A percentile compares a stretch with the other conserved stretches of the same genome.
Conservation (phyloP, 2,113 vertebrate genomes). For the Saguinus midas region DNA sequence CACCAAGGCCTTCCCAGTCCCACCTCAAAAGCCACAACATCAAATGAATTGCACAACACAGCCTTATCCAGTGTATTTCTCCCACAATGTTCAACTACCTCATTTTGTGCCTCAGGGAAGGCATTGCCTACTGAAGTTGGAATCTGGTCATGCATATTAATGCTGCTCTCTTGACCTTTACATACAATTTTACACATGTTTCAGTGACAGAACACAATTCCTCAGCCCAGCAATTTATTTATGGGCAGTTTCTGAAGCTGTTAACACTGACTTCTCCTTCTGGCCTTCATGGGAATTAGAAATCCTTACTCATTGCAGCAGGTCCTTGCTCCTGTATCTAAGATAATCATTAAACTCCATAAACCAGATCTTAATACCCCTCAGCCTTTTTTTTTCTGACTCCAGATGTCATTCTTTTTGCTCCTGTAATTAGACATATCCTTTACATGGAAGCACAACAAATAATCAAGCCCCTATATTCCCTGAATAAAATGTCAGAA, state of each 20-base stretch:
- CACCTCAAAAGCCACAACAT: background rate
- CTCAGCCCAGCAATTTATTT: conserved; percentile 44
- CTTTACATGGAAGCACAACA: background rate
- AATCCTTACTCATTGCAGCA: background rate
- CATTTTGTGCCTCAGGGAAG: conserved; percentile 35
- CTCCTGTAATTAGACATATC: background rate
- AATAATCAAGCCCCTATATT: background rate
- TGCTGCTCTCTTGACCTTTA: conserved; percentile 61
- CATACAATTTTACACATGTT: conserved; percentile 63
- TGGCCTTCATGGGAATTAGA: conserved; percentile 17
- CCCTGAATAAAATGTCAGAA: background rate
- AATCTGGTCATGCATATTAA: conserved; percentile 64
- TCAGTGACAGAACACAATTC: conserved; percentile 26
- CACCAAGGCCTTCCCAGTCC: background rate
- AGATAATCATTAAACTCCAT: background rate
- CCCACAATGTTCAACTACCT: conserved; percentile 9
- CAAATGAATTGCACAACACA: background rate
- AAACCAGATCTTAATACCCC: background rate
- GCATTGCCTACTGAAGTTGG: conserved; percentile 45
- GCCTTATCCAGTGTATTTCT: conserved; percentile 3
- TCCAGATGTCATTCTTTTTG: background rate
- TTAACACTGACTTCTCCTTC: conserved; percentile 43
- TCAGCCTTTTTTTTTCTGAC: background rate
- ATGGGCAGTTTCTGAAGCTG: conserved; percentile 37
- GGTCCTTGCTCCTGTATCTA: background rate